Percentiles rank a stretch among this genome's conserved stretches.
These are phyloP conservation scores for Agrypnus murinus DNA, from an alignment of 2,888 invertebrate genomes.

Conservation along the genomic window DNA sequence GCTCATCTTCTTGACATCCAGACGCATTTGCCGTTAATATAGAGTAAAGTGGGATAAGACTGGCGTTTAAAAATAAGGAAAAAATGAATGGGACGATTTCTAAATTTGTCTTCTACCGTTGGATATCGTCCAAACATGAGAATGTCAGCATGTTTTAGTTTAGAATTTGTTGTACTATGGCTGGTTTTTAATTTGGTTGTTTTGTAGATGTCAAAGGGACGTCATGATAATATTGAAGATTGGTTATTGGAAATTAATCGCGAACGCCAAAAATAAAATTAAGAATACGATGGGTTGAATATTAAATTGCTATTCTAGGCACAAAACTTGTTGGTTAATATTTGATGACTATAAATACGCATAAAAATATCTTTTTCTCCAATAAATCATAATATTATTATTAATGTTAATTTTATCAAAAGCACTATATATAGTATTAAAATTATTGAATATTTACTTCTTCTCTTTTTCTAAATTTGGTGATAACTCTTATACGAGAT, in stretches of 20 bases:
- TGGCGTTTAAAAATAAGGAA: slow-evolving; percentile 39
- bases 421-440: too few species aligned
- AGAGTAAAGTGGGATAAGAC: slow-evolving; percentile 26
- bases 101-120: slow-evolving; percentile 47
- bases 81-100: slow-evolving; percentile 47
- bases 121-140: slow-evolving; percentile 45
- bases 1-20: slow-evolving; percentile 14
- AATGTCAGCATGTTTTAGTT: slow-evolving; percentile 28
- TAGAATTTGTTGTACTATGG: slow-evolving; percentile 19
- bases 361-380: background rate
- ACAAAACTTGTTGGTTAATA: background rate
- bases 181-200: slow-evolving; percentile 5
- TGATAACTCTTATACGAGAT: background rate
- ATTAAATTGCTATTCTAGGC: background rate
- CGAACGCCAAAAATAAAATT: background rate
- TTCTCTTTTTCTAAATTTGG: background rate
- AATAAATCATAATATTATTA: slow-evolving; percentile 8
- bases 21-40: slow-evolving; percentile 26
- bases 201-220: slow-evolving; percentile 33
- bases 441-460: too few species aligned
- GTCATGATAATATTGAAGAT: background rate
- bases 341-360: background rate
- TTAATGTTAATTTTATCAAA: too few species aligned
- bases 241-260: slow-evolving; percentile 7
- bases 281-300: slow-evolving; percentile 38